Conservation (phyloP, 2,113 vertebrate species). For the Upupa epops region DNA sequence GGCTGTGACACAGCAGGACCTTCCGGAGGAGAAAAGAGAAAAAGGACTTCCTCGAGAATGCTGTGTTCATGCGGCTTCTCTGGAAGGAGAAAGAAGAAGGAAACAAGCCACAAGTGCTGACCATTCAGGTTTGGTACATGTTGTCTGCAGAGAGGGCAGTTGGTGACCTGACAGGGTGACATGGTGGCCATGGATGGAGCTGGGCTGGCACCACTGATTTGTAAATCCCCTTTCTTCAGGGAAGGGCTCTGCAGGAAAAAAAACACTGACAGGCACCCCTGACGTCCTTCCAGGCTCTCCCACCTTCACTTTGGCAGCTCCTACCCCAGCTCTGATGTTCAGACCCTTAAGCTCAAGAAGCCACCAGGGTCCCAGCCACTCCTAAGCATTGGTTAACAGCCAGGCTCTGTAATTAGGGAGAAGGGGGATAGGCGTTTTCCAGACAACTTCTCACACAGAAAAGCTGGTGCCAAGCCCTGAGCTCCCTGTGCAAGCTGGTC, state of each 20-base stretch:
- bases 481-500: not conserved
- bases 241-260: not conserved
- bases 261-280: not conserved
- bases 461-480: not conserved
- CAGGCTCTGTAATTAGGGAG: not conserved
- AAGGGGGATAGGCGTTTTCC: not conserved
- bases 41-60: not conserved
- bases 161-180: not conserved
- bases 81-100: conserved; percentile 44
- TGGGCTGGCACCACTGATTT: not conserved
- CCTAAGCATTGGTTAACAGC: not conserved
- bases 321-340: rapidly evolving
- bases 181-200: not conserved
- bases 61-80: not conserved
- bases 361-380: not conserved
- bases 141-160: not conserved
- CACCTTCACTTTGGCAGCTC: not conserved
- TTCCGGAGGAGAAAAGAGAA: not conserved
- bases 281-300: not conserved
- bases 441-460: not conserved
- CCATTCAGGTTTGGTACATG: not conserved
- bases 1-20: not conserved
- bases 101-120: not conserved
- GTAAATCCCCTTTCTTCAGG: not conserved
- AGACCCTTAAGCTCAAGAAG: not conserved